Evolutionary conservation across 2,113 vertebrate genomes (phyloP), one percentile per base, ranked within the genome.

Genomic region (Clarias magur): DNA sequence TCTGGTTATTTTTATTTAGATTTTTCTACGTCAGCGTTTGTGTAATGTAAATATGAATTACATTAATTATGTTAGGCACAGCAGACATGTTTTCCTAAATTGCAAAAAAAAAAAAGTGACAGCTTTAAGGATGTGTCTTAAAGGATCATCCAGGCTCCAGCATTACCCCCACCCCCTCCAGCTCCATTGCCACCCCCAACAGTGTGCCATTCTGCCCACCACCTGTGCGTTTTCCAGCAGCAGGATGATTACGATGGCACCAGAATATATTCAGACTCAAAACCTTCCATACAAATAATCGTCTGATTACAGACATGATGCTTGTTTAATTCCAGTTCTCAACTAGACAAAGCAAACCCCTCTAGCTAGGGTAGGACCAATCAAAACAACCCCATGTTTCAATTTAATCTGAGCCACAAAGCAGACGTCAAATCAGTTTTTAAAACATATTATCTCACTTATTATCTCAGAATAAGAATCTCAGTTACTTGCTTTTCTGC

Each of bases 211-310:
- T 81, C 89, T 65, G 79, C 85, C 76, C 81, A 85, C 89, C 92
- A 93, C 93, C 91, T 90, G 92, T 86, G 90, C 79, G 86, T 87
- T 80, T 62, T 90, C 68, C 85, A 85, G n/a, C 53, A 16, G n/a
- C 79, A 42, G 60, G 84, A 68, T 86, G 21, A 5, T 88, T 57
- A 80, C 84, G 72, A 78, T 79, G 84, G 72, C 86, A 63, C 0
- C 23, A 76, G 62, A 80, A 34, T 38, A 79, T 13, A 68, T 5
- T 16, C 88, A 87, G 78, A 56, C 60, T 90, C 89, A 60, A 82
- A 90, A 91, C 88, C 88, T 81, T 88, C 89, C 90, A 83, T 67
- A 54, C 87, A 76, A 62, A 88, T 91, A 85, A 65, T 88, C 60
- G 87, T 3, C 85, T 34, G 7, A 81, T 88, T 65, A 89, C 83